Conservation (phyloP, 2,888 invertebrate genomes). For the Eilema griseolum region DNA sequence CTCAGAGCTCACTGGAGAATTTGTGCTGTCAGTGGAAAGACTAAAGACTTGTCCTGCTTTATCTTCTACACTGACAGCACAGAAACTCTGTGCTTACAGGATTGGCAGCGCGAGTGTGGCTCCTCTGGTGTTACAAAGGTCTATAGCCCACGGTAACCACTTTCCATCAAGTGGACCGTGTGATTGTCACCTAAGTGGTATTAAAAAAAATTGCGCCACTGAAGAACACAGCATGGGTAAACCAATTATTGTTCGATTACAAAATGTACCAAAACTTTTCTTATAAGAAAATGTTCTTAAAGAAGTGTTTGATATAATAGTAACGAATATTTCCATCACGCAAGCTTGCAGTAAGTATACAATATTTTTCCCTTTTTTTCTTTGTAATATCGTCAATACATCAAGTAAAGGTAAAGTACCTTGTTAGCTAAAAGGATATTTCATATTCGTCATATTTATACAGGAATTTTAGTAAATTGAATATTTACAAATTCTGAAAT, state of each 20-base stretch:
- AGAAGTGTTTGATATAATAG: constrained; percentile 22
- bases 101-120: too few relatives aligned
- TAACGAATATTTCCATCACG: constrained; percentile 38
- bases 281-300: neutral
- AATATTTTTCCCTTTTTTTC: constrained; percentile 43
- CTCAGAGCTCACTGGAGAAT: too few relatives aligned
- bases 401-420: constrained; percentile 35
- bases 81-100: too few relatives aligned
- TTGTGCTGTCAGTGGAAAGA: too few relatives aligned
- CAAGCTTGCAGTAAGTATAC: constrained; percentile 38
- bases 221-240: too few relatives aligned
- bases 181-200: too few relatives aligned
- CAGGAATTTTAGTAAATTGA: neutral
- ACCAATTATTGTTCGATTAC: neutral
- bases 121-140: too few relatives aligned
- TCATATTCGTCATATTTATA: constrained; percentile 21
- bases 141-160: too few relatives aligned
- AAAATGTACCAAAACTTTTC: neutral
- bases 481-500: neutral
- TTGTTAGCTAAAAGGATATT: constrained; percentile 29
- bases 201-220: too few relatives aligned
- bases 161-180: too few relatives aligned
- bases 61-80: too few relatives aligned
- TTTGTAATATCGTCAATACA: constrained; percentile 31
- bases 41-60: too few relatives aligned